Conservation (phyloP, 2,113 vertebrate genomes). For the Formicarius rufipectus region DNA sequence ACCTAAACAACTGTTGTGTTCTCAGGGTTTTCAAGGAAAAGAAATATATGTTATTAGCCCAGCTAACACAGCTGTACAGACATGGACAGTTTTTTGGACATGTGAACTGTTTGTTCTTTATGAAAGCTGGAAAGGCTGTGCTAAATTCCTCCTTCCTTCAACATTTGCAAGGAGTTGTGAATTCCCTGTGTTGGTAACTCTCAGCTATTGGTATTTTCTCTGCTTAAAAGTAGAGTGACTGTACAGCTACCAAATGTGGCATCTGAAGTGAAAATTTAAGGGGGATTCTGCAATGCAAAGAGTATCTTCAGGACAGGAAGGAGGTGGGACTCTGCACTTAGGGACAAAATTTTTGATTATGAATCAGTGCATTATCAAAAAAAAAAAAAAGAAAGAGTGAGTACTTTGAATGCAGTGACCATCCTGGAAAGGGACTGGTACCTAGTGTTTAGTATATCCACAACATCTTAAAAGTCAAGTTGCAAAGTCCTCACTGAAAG, state of each 20-base stretch:
- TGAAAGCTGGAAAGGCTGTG: neutral
- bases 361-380: neutral
- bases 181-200: neutral
- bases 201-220: neutral
- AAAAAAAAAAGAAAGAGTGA: neutral
- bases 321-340: neutral
- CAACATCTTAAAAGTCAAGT: neutral
- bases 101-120: neutral
- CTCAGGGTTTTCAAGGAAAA: constrained; percentile 7
- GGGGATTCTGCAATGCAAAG: neutral
- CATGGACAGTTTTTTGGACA: neutral
- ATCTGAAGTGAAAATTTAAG: neutral
- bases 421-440: neutral
- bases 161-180: neutral
- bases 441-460: neutral
- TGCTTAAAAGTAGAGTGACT: neutral
- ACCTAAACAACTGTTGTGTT: constrained; percentile 15
- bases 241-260: neutral
- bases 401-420: neutral
- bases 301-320: neutral
- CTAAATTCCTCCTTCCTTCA: neutral
- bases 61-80: constrained; percentile 10
- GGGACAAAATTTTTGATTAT: neutral
- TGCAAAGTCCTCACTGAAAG: neutral
- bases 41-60: neutral